Evolutionary conservation across 1,140 invertebrate genomes (phyloP).

Genomic region (Scaptomyza pallida): DNA sequence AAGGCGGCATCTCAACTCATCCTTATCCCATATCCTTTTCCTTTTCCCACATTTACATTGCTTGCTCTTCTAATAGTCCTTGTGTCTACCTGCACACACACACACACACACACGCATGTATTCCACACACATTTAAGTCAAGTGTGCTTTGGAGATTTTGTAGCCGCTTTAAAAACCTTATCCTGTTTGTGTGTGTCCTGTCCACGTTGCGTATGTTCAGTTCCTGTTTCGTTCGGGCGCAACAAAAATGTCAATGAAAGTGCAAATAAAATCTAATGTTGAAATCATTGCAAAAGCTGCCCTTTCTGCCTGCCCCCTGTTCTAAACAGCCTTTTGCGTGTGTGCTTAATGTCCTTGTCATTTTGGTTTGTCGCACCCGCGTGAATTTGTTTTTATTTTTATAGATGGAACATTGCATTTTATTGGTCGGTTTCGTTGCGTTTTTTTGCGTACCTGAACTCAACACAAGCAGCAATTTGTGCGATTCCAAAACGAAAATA

Average conservation of each 20-base stretch:
- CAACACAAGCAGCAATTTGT: conserved; percentile 4
- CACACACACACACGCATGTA: conserved; percentile 24
- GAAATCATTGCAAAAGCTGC: conserved; percentile 75
- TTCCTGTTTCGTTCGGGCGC: conserved; percentile 51
- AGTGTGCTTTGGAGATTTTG: conserved; percentile 80
- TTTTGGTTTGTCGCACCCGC: conserved; percentile 80
- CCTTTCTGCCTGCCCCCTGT: conserved; percentile 21
- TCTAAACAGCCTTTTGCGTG: no score
- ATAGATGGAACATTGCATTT: conserved; percentile 69
- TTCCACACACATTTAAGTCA: conserved; percentile 74
- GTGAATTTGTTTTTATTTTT: conserved; percentile 77
- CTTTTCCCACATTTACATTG: neutral
- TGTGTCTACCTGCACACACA: conserved; percentile 43
- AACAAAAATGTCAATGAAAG: conserved; percentile 79
- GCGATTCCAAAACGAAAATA: neutral
- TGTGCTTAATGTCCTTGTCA: conserved; percentile 71
- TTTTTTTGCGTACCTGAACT: conserved; percentile 4
- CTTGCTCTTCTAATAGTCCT: conserved; percentile 19
- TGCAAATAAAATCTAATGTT: conserved; percentile 81
- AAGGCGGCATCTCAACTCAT: neutral
- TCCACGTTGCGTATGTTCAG: conserved; percentile 27
- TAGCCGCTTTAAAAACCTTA: conserved; percentile 64
- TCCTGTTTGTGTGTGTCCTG: neutral
- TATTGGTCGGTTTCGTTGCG: conserved; percentile 55
- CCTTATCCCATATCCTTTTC: conserved; percentile 20